Percentiles rank a stretch among this genome's conserved stretches.
Conservation (phyloP, 2,888 invertebrate genomes). For the Clivina fossor region DNA sequence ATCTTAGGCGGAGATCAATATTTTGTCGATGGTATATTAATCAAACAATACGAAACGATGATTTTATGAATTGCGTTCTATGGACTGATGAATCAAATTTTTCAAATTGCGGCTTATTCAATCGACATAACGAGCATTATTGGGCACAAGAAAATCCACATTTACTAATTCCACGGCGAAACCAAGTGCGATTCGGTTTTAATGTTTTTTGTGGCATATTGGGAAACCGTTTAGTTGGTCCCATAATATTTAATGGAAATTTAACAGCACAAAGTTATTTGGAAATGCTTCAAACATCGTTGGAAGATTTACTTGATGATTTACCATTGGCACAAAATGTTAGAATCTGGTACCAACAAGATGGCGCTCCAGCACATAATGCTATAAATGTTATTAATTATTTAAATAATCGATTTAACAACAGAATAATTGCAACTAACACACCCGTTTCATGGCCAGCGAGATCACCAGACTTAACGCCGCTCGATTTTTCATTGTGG, state of each 20-base stretch:
- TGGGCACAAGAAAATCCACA: slow-evolving; percentile 21
- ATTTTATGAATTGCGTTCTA: slow-evolving; percentile 17
- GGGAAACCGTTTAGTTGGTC: slow-evolving; percentile 14
- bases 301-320: slow-evolving; percentile 18
- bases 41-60: slow-evolving; percentile 16
- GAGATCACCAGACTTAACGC: too few species aligned
- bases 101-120: slow-evolving; percentile 16
- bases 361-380: slow-evolving; percentile 11
- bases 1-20: slow-evolving; percentile 16
- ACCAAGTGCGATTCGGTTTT: slow-evolving; percentile 18
- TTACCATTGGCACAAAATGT: too few species aligned
- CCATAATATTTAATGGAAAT: slow-evolving; percentile 15
- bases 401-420: too few species aligned
- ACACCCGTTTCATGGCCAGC: too few species aligned
- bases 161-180: slow-evolving; percentile 5
- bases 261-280: slow-evolving; percentile 18
- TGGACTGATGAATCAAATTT: slow-evolving; percentile 19
- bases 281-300: slow-evolving; percentile 16
- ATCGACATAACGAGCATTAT: slow-evolving; percentile 16
- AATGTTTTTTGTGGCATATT: slow-evolving; percentile 28
- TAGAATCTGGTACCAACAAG: too few species aligned
- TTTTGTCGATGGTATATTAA: slow-evolving; percentile 25
- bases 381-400: slow-evolving; percentile 44
- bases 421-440: too few species aligned
- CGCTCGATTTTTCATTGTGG: too few species aligned